Conservation (phyloP, 2,797 vertebrate genomes). For the Ctenopoma multispine region DNA sequence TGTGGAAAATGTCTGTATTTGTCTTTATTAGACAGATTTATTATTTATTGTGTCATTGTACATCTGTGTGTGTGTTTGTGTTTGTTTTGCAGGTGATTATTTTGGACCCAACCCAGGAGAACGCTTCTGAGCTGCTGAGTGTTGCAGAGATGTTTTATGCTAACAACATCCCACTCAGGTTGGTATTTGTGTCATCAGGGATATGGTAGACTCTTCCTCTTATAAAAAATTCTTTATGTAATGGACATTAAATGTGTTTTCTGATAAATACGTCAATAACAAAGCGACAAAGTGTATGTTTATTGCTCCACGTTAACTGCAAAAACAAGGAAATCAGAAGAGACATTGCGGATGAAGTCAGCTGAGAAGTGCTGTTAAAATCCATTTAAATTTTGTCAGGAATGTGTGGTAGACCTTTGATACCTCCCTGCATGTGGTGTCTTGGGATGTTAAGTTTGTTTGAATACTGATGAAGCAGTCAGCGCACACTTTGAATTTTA, state of each 20-base stretch:
- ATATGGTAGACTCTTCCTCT: not conserved
- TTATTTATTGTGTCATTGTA: too few relatives aligned
- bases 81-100: slow-evolving; percentile 89
- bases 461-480: slow-evolving; percentile 65
- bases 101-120: slow-evolving; percentile 91
- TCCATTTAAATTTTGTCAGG: slow-evolving; percentile 55
- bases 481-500: slow-evolving; percentile 45
- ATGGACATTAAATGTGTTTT: not conserved
- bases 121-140: slow-evolving; percentile 89
- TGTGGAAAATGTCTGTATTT: slow-evolving; percentile 2
- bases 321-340: not conserved
- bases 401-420: slow-evolving; percentile 49
- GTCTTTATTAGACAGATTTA: not conserved
- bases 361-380: slow-evolving; percentile 30
- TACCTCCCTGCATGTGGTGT: slow-evolving; percentile 33
- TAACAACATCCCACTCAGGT: slow-evolving; percentile 98
- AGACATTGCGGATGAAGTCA: not conserved
- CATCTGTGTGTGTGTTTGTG: not conserved
- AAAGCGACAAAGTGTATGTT: not conserved
- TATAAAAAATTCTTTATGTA: not conserved
- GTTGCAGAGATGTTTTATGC: slow-evolving; percentile 98
- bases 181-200: slow-evolving; percentile 41
- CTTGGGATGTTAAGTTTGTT: slow-evolving; percentile 42
- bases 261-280: not conserved
- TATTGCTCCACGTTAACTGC: not conserved